Percentiles rank a stretch among this genome's conserved stretches.
Evolutionary conservation across 2,113 vertebrate species (phyloP).

Genomic region (Melanostigma gelatinosum): DNA sequence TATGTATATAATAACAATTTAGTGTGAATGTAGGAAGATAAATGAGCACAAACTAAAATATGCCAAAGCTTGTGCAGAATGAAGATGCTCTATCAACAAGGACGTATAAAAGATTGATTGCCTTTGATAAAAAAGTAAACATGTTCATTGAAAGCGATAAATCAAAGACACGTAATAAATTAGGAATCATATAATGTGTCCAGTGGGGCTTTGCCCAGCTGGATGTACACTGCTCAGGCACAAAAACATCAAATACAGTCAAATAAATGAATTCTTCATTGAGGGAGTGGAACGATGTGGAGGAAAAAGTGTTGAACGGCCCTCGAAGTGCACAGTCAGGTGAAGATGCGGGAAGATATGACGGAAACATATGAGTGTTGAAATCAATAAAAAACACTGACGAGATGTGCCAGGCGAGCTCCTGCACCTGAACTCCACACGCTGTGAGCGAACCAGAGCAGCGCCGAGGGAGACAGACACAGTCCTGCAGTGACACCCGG

Average conservation of each 20-base stretch:
- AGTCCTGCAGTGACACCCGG: conserved; percentile 59
- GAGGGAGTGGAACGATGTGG: background rate
- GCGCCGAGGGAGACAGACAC: conserved; percentile 1
- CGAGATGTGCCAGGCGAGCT: background rate
- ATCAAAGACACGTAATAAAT: background rate
- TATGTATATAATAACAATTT: background rate
- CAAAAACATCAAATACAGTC: background rate
- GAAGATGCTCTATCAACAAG: background rate
- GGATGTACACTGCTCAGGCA: background rate
- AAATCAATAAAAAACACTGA: background rate
- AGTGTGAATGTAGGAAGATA: background rate
- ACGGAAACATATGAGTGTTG: background rate
- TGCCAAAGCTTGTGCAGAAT: background rate
- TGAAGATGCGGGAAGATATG: conserved; percentile 2
- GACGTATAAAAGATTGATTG: background rate
- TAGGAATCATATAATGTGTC: background rate
- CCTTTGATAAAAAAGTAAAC: background rate
- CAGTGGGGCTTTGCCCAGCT: background rate
- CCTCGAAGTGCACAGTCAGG: background rate
- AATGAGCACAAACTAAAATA: background rate
- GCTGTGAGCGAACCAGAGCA: background rate
- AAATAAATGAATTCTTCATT: background rate
- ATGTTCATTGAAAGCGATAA: background rate
- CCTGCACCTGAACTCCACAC: background rate
- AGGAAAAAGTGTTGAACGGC: conserved; percentile 1